Evolutionary conservation across 2,113 vertebrate genomes (phyloP).

Genomic region (Calypte anna): DNA sequence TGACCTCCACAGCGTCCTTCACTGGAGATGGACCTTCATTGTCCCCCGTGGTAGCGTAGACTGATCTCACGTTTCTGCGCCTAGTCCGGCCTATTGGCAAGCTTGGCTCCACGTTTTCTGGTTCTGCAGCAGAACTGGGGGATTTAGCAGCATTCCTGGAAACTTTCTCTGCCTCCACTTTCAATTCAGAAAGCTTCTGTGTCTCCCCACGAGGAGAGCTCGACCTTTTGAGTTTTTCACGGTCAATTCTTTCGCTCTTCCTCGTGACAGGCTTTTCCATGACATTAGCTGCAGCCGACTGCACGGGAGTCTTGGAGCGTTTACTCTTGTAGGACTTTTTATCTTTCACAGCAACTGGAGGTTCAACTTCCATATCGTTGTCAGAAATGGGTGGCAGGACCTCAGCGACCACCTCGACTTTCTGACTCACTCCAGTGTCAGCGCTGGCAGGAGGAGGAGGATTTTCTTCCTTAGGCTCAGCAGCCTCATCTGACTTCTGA

Average conservation of each 20-base stretch:
- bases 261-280: slow-evolving; percentile 89
- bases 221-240: slow-evolving; percentile 91
- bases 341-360: slow-evolving; percentile 80
- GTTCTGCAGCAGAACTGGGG: slow-evolving; percentile 82
- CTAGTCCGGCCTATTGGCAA: slow-evolving; percentile 87
- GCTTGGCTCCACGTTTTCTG: slow-evolving; percentile 84
- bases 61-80: slow-evolving; percentile 91
- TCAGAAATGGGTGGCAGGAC: slow-evolving; percentile 76
- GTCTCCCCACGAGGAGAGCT: slow-evolving; percentile 89
- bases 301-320: slow-evolving; percentile 83
- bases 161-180: slow-evolving; percentile 80
- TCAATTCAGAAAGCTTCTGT: slow-evolving; percentile 79
- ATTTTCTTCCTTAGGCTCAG: slow-evolving; percentile 69
- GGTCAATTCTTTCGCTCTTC: slow-evolving; percentile 95
- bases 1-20: slow-evolving; percentile 85
- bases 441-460: not conserved
- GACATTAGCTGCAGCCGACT: slow-evolving; percentile 57
- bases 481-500: slow-evolving; percentile 72
- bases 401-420: slow-evolving; percentile 74
- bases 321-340: slow-evolving; percentile 91
- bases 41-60: slow-evolving; percentile 91
- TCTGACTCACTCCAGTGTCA: slow-evolving; percentile 61
- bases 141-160: slow-evolving; percentile 87
- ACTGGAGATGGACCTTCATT: slow-evolving; percentile 80
- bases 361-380: slow-evolving; percentile 78